Percentiles rank a stretch among this genome's conserved stretches.
Conservation (phyloP, 1,140 invertebrate genomes). For the Dufourea novaeangliae region DNA sequence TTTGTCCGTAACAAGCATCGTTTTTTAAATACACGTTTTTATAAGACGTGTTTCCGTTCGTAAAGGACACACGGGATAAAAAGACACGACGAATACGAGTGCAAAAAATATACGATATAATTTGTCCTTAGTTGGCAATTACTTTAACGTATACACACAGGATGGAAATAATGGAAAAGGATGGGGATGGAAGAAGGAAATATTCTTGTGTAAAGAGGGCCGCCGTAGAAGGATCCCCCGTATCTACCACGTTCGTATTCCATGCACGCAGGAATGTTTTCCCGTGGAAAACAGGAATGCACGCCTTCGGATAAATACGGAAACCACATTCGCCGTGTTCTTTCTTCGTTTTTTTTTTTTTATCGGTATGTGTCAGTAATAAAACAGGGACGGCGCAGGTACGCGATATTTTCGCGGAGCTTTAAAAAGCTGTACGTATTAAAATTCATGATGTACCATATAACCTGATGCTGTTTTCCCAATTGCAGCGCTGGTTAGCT, state of each 20-base stretch:
- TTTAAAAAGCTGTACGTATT: background rate
- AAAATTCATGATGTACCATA: background rate
- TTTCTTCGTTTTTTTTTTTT: background rate
- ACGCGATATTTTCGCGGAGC: background rate
- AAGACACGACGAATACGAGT: no score
- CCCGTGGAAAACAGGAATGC: background rate
- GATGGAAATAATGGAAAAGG: background rate
- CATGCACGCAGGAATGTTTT: slow-evolving; percentile 5
- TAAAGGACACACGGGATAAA: no score
- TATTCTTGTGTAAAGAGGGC: slow-evolving; percentile 32
- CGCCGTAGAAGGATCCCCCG: background rate
- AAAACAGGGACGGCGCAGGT: background rate
- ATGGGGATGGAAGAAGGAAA: slow-evolving; percentile 7
- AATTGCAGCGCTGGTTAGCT: background rate
- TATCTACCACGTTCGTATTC: background rate
- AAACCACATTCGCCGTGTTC: background rate
- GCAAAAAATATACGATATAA: no score
- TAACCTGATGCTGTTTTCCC: background rate
- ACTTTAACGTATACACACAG: background rate
- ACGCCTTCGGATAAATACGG: background rate
- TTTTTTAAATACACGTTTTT: no score
- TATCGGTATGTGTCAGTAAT: background rate
- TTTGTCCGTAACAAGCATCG: no score
- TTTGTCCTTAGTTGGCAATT: background rate
- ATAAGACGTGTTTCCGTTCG: no score